These are phyloP conservation scores for Thera britannica DNA, from an alignment of 2,888 invertebrate species.

Conservation along the genomic window DNA sequence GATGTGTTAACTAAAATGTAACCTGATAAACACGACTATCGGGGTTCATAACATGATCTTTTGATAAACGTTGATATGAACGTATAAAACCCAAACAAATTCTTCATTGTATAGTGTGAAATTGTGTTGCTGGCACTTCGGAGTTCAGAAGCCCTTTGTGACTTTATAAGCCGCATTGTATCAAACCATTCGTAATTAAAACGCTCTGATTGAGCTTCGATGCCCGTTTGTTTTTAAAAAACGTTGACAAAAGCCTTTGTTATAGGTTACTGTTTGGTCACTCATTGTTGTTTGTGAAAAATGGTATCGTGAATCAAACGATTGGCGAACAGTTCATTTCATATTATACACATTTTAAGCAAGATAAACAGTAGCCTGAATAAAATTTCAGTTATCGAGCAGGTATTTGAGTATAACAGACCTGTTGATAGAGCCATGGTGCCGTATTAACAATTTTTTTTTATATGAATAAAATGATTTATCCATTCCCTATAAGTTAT, in stretches of 20 bases:
- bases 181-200: constrained; percentile 24
- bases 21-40: not conserved
- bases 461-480: too few relatives aligned
- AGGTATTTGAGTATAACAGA: too few relatives aligned
- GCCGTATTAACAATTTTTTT: too few relatives aligned
- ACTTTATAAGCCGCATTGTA: constrained; percentile 16
- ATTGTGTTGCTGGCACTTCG: not conserved
- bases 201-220: constrained; percentile 27
- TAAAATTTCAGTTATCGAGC: too few relatives aligned
- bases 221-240: constrained; percentile 21
- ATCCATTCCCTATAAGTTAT: too few relatives aligned
- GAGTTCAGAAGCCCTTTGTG: constrained; percentile 12
- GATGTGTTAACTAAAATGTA: too few relatives aligned
- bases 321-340: not conserved
- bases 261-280: constrained; percentile 12
- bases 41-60: not conserved
- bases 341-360: not conserved
- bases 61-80: not conserved
- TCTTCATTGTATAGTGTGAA: not conserved
- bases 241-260: constrained; percentile 23
- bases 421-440: too few relatives aligned
- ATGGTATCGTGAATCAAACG: constrained; percentile 18
- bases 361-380: too few relatives aligned
- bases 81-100: not conserved
- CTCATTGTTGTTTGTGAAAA: constrained; percentile 23